Evolutionary conservation across 2,888 invertebrate species (phyloP), one percentile per base, ranked within the genome.

Genomic region (Oscheius sp.): DNA sequence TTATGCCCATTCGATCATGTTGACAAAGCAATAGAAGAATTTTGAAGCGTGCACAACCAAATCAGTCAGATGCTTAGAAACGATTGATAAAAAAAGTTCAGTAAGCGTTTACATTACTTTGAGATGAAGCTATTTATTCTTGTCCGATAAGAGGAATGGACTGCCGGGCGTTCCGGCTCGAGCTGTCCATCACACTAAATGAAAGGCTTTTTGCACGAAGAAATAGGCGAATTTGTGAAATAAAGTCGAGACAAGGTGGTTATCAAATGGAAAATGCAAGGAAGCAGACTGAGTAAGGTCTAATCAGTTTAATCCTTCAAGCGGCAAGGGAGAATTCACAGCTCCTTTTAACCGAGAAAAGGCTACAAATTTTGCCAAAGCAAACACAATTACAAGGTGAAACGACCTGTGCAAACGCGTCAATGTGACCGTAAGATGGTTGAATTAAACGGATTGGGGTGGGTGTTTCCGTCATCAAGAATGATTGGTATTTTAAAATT

Each of bases 401-500:
- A 34, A 12, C 6, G 42, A 42, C n/a, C 15, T 37, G 37, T 37
- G 48, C 20, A 48, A 48, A 48, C 48, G 48, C 48, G 48, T 48
- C 48, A 48, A n/a, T n/a, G n/a, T n/a, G n/a, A n/a, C n/a, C n/a
- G n/a, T n/a, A n/a, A n/a, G n/a, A n/a, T n/a, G n/a, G 20, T n/a
- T 42, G 42, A n/a, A n/a, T 33, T 6, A 53, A n/a, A 31, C 53
- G 20, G 53, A 17, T 33, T 33, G 55, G 37, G 55, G 55, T 55
- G 55, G 55, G 33, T 31, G 33, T 31, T 15, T 23, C 48, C 48
- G 33, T 55, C 55, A 55, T 10, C 48, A 33, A 34, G 34, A 55
- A 55, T 55, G 55, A n/a, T 34, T 17, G 55, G 55, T 17, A 55
- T 55, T 17, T 37, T 12, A 15, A 0, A 15, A n/a, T 12, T 27